Conservation (phyloP, 2,113 vertebrate species). For the Nibea albiflora region DNA sequence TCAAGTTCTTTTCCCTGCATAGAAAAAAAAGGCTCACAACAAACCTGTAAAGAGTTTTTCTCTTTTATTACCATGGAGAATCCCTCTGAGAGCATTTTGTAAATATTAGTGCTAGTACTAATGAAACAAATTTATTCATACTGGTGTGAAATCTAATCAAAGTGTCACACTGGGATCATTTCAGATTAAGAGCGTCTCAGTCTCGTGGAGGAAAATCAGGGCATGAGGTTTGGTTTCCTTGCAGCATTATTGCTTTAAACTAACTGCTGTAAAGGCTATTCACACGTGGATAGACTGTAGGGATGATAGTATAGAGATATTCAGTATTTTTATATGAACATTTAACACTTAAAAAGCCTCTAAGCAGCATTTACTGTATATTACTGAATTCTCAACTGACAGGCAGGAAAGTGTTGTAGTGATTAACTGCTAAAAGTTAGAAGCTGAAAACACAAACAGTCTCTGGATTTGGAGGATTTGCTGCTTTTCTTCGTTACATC, state of each 20-base stretch:
- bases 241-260: neutral
- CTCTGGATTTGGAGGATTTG: neutral
- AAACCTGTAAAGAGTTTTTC: neutral
- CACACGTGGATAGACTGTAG: neutral
- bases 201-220: constrained; percentile 3
- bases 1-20: neutral
- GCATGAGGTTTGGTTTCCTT: neutral
- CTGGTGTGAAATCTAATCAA: constrained; percentile 53
- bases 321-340: neutral
- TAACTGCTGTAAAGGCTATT: constrained; percentile 3
- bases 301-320: neutral
- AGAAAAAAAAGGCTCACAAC: neutral
- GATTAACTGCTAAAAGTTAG: too few relatives aligned
- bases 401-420: neutral
- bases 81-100: constrained; percentile 37
- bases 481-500: neutral
- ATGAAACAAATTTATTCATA: constrained; percentile 50
- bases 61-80: neutral
- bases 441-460: neutral
- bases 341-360: neutral
- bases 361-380: neutral
- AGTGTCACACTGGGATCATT: constrained; percentile 46
- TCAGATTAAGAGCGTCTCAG: constrained; percentile 37
- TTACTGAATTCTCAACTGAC: neutral
- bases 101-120: constrained; percentile 25